Conservation (phyloP, 2,113 vertebrate genomes). For the Naja naja region DNA sequence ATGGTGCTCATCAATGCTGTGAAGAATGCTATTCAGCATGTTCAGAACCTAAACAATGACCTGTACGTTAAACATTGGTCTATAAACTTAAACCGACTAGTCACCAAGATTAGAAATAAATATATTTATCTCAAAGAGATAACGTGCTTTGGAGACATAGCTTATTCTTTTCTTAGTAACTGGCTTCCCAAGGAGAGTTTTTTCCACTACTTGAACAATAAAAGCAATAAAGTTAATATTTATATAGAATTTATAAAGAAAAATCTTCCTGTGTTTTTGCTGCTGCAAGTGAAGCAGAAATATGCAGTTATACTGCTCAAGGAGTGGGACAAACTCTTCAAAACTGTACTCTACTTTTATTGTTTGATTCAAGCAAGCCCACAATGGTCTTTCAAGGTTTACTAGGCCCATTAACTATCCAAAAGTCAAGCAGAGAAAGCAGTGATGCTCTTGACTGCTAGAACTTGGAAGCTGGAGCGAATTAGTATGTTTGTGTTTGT, state of each 20-base stretch:
- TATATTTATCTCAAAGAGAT: not conserved
- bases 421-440: not conserved
- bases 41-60: not conserved
- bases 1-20: not conserved
- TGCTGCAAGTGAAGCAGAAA: not conserved
- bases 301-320: not conserved
- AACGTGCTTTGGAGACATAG: not conserved
- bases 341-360: not conserved
- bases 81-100: not conserved
- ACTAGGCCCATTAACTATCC: not conserved
- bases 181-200: not conserved
- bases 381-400: not conserved
- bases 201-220: not conserved
- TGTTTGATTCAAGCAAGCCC: not conserved
- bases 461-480: not conserved
- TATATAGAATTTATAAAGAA: not conserved
- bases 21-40: not conserved
- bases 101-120: not conserved
- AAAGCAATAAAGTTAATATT: not conserved
- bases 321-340: not conserved
- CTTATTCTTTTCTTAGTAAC: not conserved
- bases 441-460: not conserved
- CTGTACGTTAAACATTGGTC: not conserved
- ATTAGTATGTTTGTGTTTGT: not conserved
- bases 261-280: not conserved